These are phyloP conservation scores for Harlomillsia oculata DNA, from an alignment of 1,140 invertebrate genomes.

Conservation along the genomic window DNA sequence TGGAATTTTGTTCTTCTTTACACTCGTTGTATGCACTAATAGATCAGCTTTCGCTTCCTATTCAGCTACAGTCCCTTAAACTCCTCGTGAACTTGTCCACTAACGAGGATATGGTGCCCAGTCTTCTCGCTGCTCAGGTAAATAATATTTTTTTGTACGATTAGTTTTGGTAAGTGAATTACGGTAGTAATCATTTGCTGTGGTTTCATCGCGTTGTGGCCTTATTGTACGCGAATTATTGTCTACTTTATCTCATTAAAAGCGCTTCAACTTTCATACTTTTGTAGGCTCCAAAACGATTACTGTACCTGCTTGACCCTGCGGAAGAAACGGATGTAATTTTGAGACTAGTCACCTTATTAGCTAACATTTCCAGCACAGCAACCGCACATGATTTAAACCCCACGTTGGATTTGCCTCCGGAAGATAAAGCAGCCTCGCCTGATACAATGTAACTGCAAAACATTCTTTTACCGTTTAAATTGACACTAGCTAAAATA, in stretches of 20 bases:
- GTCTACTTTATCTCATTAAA: too few relatives aligned
- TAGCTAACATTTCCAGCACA: conserved; percentile 46
- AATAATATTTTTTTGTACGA: conserved; percentile 3
- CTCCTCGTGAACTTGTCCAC: conserved; percentile 57
- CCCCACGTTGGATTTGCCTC: conserved; percentile 43
- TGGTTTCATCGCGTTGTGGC: too few relatives aligned
- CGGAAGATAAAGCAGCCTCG: conserved; percentile 49
- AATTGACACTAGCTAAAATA: too few relatives aligned
- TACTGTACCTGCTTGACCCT: conserved; percentile 45
- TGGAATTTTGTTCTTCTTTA: conserved; percentile 41
- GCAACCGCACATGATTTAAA: conserved; percentile 43
- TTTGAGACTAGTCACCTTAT: conserved; percentile 47
- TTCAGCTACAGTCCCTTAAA: conserved; percentile 50
- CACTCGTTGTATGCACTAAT: conserved; percentile 42
- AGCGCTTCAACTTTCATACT: too few relatives aligned
- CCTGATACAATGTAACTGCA: conserved; percentile 49
- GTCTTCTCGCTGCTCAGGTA: conserved; percentile 54
- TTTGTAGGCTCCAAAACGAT: conserved; percentile 46
- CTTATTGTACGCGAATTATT: too few relatives aligned
- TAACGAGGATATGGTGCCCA: conserved; percentile 53
- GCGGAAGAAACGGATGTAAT: conserved; percentile 46
- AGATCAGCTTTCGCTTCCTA: conserved; percentile 39
- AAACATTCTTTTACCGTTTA: too few relatives aligned
- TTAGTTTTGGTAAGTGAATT: too few relatives aligned
- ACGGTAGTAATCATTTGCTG: too few relatives aligned